Conservation (phyloP, 2,888 invertebrate species). For the Chloromyia formosa region DNA sequence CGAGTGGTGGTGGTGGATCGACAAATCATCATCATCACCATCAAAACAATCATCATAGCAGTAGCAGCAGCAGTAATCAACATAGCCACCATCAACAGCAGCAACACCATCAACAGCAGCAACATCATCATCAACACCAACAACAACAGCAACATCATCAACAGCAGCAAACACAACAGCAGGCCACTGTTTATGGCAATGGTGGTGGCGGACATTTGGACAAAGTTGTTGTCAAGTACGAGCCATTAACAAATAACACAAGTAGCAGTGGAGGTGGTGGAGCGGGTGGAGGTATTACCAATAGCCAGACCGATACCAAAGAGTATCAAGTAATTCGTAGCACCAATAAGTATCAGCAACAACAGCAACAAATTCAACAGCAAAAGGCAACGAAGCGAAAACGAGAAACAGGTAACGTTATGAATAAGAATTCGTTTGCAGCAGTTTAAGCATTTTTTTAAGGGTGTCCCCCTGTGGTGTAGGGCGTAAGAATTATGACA, state of each 20-base stretch:
- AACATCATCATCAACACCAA: slow-evolving; percentile 30
- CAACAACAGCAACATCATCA: slow-evolving; percentile 35
- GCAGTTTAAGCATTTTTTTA: not conserved
- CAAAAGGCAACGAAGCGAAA: slow-evolving; percentile 54
- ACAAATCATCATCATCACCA: not conserved
- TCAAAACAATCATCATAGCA: no score
- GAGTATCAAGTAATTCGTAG: slow-evolving; percentile 51
- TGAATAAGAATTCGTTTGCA: no score
- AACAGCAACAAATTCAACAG: slow-evolving; percentile 48
- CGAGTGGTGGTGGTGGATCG: slow-evolving; percentile 26
- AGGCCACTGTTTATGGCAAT: slow-evolving; percentile 39
- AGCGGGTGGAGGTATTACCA: slow-evolving; percentile 37
- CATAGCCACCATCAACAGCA: slow-evolving; percentile 34
- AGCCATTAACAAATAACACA: slow-evolving; percentile 41
- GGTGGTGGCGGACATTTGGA: slow-evolving; percentile 48
- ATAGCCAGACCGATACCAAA: slow-evolving; percentile 38
- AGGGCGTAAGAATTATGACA: no score
- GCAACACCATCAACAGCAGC: not conserved
- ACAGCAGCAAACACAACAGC: slow-evolving; percentile 40
- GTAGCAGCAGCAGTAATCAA: slow-evolving; percentile 21
- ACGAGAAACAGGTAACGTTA: slow-evolving; percentile 54
- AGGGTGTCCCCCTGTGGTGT: no score
- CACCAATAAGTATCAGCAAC: slow-evolving; percentile 53
- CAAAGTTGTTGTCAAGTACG: slow-evolving; percentile 50
- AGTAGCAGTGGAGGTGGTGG: slow-evolving; percentile 43